A percentile compares a stretch with the other conserved stretches of the same genome.
Conservation (phyloP, 2,888 invertebrate species). For the Leptopilina drosophilae region DNA sequence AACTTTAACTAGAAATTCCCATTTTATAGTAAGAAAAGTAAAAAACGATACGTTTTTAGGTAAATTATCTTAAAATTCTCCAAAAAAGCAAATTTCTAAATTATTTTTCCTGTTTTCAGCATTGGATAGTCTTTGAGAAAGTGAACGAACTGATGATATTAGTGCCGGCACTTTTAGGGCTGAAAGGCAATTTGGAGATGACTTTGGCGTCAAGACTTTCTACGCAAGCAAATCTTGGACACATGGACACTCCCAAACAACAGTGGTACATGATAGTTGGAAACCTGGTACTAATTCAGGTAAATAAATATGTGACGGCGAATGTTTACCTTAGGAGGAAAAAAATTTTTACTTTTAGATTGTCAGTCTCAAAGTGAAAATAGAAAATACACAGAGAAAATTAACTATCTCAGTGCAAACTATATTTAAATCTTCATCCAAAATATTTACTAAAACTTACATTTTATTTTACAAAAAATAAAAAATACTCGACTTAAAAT, state of each 20-base stretch:
- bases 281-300: conserved; percentile 87
- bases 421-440: too few species aligned
- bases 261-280: conserved; percentile 84
- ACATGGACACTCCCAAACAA: conserved; percentile 84
- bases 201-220: conserved; percentile 96
- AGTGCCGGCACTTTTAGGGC: conserved; percentile 89
- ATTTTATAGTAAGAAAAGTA: too few species aligned
- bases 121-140: conserved; percentile 85
- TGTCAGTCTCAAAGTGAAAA: too few species aligned
- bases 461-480: too few species aligned
- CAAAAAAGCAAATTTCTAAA: neutral
- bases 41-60: too few species aligned
- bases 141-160: conserved; percentile 86
- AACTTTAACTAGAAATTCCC: too few species aligned
- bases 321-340: neutral
- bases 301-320: conserved; percentile 64
- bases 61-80: too few species aligned
- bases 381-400: too few species aligned
- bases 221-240: conserved; percentile 91
- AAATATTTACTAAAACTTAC: too few species aligned
- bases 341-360: neutral
- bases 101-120: conserved; percentile 77
- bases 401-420: too few species aligned
- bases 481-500: too few species aligned
- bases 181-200: conserved; percentile 97